Conservation (phyloP, 2,113 vertebrate species). For the Vanacampus margaritifer region DNA sequence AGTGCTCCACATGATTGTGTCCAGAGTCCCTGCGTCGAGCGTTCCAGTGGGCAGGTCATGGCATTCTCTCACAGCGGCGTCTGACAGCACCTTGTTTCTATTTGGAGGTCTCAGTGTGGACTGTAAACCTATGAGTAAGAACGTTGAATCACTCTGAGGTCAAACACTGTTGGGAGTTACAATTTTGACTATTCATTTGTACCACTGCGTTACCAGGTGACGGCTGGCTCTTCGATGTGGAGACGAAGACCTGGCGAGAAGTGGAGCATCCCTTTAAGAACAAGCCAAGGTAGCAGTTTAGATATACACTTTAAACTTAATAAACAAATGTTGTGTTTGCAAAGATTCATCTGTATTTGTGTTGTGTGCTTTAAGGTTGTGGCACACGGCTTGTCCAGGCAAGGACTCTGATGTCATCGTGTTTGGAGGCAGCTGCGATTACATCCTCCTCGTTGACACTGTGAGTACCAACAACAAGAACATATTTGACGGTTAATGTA, state of each 20-base stretch:
- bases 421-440: conserved; percentile 94
- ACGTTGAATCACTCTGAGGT: neutral
- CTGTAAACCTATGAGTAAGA: conserved; percentile 88
- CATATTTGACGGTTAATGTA: neutral
- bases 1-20: conserved; percentile 23
- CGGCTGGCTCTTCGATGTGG: conserved; percentile 82
- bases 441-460: conserved; percentile 87
- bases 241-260: conserved; percentile 84
- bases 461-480: conserved; percentile 68
- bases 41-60: conserved; percentile 85
- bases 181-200: neutral
- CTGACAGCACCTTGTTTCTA: conserved; percentile 83
- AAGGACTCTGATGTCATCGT: conserved; percentile 90
- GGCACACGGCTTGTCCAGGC: conserved; percentile 87
- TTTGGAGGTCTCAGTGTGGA: conserved; percentile 90
- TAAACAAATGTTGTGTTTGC: neutral
- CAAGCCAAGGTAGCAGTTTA: conserved; percentile 80
- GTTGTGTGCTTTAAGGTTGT: conserved; percentile 69
- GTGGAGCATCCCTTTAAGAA: conserved; percentile 81
- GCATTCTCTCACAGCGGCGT: conserved; percentile 86
- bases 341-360: neutral
- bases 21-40: conserved; percentile 73
- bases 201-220: conserved; percentile 62
- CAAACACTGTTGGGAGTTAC: neutral
- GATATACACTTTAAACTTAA: neutral